Conservation (phyloP, 2,888 invertebrate genomes). For the Tromatobia lineatoria region DNA sequence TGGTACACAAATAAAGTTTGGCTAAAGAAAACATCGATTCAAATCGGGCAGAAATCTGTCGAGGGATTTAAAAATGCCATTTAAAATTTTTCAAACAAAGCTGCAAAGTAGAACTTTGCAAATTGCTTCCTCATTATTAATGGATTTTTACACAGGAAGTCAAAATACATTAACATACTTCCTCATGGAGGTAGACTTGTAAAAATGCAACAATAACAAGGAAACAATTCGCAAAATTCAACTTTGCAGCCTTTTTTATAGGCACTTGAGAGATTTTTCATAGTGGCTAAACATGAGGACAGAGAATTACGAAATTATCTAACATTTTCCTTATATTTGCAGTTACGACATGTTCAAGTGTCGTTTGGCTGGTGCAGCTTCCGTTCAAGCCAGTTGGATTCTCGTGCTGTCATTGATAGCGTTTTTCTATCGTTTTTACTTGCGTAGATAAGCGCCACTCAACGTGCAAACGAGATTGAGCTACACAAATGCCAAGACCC, state of each 20-base stretch:
- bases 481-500: constrained; percentile 12
- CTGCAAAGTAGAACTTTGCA: too few relatives aligned
- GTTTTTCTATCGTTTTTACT: constrained; percentile 72
- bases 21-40: too few relatives aligned
- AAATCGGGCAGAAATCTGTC: too few relatives aligned
- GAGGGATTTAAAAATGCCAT: too few relatives aligned
- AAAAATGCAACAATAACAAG: too few relatives aligned
- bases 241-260: background rate
- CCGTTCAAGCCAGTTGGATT: constrained; percentile 88
- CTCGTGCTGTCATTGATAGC: constrained; percentile 76
- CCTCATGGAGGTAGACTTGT: too few relatives aligned
- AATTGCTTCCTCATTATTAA: too few relatives aligned
- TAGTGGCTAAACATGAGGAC: background rate
- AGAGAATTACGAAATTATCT: background rate
- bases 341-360: constrained; percentile 96
- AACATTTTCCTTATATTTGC: constrained; percentile 65
- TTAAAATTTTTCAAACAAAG: too few relatives aligned
- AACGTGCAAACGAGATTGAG: background rate
- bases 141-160: too few relatives aligned
- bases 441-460: constrained; percentile 67
- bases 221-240: too few relatives aligned
- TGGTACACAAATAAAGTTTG: too few relatives aligned
- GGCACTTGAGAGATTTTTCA: background rate
- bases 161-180: too few relatives aligned
- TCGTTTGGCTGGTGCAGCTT: constrained; percentile 93